Conservation (phyloP, 1,140 invertebrate species). For the Magallana angulata region DNA sequence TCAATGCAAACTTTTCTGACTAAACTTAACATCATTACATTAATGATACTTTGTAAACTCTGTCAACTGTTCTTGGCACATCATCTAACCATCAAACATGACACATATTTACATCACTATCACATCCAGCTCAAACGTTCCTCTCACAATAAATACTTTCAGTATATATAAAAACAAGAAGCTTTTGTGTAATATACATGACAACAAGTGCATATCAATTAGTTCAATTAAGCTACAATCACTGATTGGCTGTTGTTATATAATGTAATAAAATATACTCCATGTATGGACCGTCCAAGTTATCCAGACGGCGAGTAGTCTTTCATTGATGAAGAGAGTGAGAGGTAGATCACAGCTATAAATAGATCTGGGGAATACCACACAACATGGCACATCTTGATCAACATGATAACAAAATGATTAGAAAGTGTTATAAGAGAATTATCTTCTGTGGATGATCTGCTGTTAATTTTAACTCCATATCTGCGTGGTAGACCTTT, state of each 20-base stretch:
- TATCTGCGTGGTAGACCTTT: neutral
- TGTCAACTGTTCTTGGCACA: neutral
- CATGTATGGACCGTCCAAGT: too few species aligned
- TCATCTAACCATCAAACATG: neutral
- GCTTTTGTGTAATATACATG: neutral
- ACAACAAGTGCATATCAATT: neutral
- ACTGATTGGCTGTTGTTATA: too few species aligned
- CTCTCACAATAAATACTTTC: conserved; percentile 6
- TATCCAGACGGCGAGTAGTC: too few species aligned
- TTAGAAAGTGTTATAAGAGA: neutral
- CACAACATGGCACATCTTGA: conserved; percentile 6
- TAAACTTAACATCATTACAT: neutral
- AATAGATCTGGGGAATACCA: conserved; percentile 11
- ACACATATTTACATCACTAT: conserved; percentile 16
- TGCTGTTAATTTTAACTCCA: neutral
- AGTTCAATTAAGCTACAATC: too few species aligned
- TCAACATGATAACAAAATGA: neutral
- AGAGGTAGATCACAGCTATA: conserved; percentile 27
- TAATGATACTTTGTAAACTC: neutral
- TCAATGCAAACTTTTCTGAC: conserved; percentile 7
- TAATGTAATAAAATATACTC: too few species aligned
- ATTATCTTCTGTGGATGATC: neutral
- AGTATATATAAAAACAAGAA: neutral
- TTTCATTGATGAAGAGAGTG: too few species aligned
- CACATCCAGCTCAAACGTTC: neutral